Conservation (phyloP, 2,113 vertebrate genomes). For the Theristicus caerulescens region DNA sequence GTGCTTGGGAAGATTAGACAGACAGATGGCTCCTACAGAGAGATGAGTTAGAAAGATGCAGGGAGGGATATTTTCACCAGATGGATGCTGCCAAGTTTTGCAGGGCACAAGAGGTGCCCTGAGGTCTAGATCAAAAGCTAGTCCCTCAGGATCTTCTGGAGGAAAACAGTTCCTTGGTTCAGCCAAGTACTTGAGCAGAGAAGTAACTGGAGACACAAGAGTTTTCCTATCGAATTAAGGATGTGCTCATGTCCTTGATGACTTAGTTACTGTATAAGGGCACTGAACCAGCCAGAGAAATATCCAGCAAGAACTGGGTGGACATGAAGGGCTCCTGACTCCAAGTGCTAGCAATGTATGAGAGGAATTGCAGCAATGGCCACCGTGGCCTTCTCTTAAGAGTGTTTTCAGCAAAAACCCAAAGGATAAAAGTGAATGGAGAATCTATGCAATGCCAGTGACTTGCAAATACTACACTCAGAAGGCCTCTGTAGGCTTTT, state of each 20-base stretch:
- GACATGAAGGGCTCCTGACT: neutral
- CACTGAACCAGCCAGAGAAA: neutral
- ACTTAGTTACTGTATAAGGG: neutral
- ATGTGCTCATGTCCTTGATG: neutral
- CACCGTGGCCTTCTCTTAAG: neutral
- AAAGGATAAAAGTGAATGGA: neutral
- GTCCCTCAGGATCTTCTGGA: neutral
- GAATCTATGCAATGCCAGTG: neutral
- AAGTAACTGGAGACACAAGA: neutral
- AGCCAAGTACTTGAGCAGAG: neutral
- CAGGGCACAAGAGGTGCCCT: slow-evolving; percentile 11
- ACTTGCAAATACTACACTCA: neutral
- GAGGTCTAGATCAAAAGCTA: slow-evolving; percentile 29
- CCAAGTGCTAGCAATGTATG: neutral
- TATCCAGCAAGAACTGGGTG: neutral
- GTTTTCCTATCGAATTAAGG: neutral
- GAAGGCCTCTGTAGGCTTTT: neutral
- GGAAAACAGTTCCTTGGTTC: neutral
- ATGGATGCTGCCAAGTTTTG: slow-evolving; percentile 23
- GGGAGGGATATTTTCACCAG: slow-evolving; percentile 26
- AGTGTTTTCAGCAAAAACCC: neutral
- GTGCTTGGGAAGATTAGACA: slow-evolving; percentile 28
- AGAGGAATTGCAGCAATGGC: neutral
- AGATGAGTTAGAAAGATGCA: slow-evolving; percentile 39
- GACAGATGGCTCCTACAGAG: slow-evolving; percentile 46